These are phyloP conservation scores for Channa striata DNA, from an alignment of 2,797 vertebrate genomes.

Conservation along the genomic window DNA sequence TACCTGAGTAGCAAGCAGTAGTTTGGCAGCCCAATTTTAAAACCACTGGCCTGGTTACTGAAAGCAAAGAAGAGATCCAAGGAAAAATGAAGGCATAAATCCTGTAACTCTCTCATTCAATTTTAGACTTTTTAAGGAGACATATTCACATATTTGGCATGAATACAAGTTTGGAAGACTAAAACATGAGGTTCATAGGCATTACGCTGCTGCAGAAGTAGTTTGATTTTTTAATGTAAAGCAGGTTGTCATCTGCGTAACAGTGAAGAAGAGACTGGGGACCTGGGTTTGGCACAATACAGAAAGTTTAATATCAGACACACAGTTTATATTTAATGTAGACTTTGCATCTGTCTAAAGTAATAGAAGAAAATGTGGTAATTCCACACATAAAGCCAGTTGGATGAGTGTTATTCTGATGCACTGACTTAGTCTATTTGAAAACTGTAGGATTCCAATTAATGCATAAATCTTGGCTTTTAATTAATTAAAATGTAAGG, in stretches of 20 bases:
- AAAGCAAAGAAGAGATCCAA: no score
- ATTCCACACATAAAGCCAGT: not conserved
- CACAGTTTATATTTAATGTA: not conserved
- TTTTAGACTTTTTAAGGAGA: not conserved
- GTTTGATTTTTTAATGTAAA: conserved; percentile 27
- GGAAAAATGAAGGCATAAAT: not conserved
- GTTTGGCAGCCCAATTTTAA: no score
- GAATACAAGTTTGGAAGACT: not conserved
- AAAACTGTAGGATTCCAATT: conserved; percentile 6
- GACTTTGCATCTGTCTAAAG: not conserved
- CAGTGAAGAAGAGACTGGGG: no score
- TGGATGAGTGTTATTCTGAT: not conserved
- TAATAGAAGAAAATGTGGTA: not conserved
- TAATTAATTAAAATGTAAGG: conserved; percentile 15
- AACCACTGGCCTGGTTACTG: no score
- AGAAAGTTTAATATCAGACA: conserved; percentile 1
- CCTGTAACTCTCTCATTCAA: not conserved
- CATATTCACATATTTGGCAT: not conserved
- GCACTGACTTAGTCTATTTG: not conserved
- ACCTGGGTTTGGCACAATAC: not conserved
- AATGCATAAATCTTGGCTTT: conserved; percentile 2
- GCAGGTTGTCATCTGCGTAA: conserved; percentile 49
- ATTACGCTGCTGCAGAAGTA: not conserved
- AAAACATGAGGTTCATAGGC: not conserved
- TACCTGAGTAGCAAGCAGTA: no score